Percentiles rank a stretch among this genome's conserved stretches.
Evolutionary conservation across 2,113 vertebrate species (phyloP).

Genomic region (Equus quagga): DNA sequence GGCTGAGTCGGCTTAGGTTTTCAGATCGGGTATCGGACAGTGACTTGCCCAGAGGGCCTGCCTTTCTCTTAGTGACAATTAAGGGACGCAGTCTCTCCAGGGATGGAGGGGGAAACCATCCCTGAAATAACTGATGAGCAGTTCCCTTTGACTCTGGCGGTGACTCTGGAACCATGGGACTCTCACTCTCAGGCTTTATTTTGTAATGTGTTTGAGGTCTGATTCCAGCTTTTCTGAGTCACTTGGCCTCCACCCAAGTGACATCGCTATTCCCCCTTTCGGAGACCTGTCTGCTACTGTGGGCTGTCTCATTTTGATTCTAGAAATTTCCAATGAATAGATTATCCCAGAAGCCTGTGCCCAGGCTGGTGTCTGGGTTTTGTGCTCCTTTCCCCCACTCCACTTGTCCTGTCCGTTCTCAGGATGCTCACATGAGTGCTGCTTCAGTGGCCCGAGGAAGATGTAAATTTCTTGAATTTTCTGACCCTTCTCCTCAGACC

Average conservation of each 20-base stretch:
- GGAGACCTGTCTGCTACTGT: neutral
- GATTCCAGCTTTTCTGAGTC: neutral
- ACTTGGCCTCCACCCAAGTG: neutral
- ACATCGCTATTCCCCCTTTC: neutral
- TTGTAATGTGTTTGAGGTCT: neutral
- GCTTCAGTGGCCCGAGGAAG: neutral
- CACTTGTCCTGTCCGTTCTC: neutral
- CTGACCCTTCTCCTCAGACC: neutral
- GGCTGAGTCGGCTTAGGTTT: neutral
- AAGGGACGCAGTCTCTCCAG: neutral
- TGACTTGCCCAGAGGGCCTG: neutral
- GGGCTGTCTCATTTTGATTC: neutral
- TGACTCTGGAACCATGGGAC: neutral
- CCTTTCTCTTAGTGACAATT: neutral
- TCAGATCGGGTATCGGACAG: neutral
- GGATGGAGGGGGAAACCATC: neutral
- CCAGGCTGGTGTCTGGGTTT: neutral
- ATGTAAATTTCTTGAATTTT: neutral
- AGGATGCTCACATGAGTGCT: neutral
- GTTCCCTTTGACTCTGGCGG: neutral
- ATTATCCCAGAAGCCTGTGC: neutral
- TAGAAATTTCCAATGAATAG: neutral
- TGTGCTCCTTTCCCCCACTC: rapidly evolving
- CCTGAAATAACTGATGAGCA: neutral
- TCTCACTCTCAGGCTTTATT: neutral